A percentile compares a stretch with the other conserved stretches of the same genome.
phyloP scores from a whole-genome alignment of 2,113 vertebrate genomes.

The Clarias batrachus region DNA sequence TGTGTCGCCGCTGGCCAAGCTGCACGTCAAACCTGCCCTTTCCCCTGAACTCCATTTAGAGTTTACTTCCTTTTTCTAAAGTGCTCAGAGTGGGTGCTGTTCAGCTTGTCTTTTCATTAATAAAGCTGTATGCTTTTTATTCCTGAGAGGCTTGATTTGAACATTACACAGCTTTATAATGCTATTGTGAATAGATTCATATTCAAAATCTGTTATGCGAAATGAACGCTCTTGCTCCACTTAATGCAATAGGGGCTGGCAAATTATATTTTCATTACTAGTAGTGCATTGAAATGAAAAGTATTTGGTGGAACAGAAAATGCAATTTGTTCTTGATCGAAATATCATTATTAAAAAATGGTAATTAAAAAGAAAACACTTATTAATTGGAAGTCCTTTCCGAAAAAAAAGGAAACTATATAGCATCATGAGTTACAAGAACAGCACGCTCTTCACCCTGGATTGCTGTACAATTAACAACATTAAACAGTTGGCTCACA shows the following conservation, averaged over 20 bases:
- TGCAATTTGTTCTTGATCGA: background rate
- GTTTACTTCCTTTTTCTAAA: constrained; percentile 17
- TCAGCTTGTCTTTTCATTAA: background rate
- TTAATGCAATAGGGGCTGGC: background rate
- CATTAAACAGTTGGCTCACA: background rate
- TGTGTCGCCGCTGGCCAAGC: constrained; percentile 8
- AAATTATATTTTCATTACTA: background rate
- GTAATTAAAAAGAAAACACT: background rate
- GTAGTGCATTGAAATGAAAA: background rate
- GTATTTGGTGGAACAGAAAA: background rate
- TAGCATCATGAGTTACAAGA: background rate
- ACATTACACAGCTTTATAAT: background rate
- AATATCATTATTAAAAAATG: background rate
- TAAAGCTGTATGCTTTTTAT: background rate
- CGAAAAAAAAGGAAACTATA: background rate
- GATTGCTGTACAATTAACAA: background rate
- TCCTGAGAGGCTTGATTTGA: background rate
- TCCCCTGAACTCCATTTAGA: background rate
- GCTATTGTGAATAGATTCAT: background rate
- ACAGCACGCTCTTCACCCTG: background rate
- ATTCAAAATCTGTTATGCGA: background rate
- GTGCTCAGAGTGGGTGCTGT: background rate
- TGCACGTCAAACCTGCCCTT: background rate
- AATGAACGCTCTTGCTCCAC: background rate
- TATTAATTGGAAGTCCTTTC: background rate